phyloP scores from a whole-genome alignment of 2,113 vertebrate species.

The Takifugu bimaculatus region DNA sequence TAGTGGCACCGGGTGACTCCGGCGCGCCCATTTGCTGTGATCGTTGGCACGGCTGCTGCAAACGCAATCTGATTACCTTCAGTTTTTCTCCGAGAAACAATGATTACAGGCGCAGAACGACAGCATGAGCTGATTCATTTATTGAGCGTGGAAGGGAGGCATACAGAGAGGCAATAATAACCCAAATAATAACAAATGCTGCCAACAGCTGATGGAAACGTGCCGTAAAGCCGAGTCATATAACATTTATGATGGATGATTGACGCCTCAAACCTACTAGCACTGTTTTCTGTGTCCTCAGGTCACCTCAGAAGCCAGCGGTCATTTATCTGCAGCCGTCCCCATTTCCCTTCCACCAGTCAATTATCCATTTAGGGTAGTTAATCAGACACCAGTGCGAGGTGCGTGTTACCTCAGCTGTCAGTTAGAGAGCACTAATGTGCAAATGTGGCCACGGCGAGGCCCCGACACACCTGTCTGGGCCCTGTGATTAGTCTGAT shows the following conservation, averaged over 20 bases:
- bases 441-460: slow-evolving; percentile 31
- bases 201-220: neutral
- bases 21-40: too few relatives aligned
- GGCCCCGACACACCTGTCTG: slow-evolving; percentile 30
- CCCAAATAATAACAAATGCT: neutral
- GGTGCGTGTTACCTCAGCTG: slow-evolving; percentile 47
- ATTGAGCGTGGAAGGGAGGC: neutral
- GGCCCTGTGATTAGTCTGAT: slow-evolving; percentile 31
- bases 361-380: slow-evolving; percentile 38
- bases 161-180: too few relatives aligned
- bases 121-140: neutral
- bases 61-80: too few relatives aligned
- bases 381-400: slow-evolving; percentile 49
- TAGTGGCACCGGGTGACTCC: too few relatives aligned
- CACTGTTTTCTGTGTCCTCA: neutral
- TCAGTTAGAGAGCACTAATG: slow-evolving; percentile 51
- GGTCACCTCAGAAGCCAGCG: neutral
- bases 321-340: neutral
- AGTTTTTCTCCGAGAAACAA: neutral
- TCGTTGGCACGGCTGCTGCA: too few relatives aligned
- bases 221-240: neutral
- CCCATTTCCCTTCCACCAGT: slow-evolving; percentile 2
- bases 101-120: neutral
- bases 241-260: neutral
- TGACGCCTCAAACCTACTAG: neutral